phyloP scores from a whole-genome alignment of 2,797 vertebrate genomes.

The Coluber constrictor region DNA sequence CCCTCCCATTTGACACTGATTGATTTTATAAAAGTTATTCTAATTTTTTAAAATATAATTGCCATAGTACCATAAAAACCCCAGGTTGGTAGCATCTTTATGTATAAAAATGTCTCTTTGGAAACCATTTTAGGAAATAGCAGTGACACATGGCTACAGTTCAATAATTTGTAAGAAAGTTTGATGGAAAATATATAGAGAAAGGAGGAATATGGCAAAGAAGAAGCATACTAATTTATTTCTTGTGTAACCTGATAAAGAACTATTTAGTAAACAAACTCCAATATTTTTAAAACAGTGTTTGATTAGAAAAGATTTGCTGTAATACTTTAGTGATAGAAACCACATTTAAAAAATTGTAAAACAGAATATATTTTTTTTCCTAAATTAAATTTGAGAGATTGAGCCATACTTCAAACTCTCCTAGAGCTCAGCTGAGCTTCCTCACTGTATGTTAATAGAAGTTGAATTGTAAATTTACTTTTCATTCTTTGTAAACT shows the following conservation, averaged over 20 bases:
- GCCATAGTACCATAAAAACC: neutral
- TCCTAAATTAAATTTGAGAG: neutral
- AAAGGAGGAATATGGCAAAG: neutral
- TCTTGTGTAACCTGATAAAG: neutral
- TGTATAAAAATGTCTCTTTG: neutral
- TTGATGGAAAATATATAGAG: neutral
- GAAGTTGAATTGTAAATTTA: neutral
- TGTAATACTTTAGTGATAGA: neutral
- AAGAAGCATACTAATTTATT: neutral
- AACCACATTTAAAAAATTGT: neutral
- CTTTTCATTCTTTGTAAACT: neutral
- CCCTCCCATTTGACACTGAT: neutral
- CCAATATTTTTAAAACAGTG: neutral
- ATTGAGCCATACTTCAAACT: neutral
- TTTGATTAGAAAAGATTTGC: neutral
- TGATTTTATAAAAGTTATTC: neutral
- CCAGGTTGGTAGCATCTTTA: neutral
- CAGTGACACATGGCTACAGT: neutral
- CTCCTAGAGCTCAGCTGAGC: neutral
- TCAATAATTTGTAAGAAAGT: neutral
- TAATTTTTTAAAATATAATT: neutral
- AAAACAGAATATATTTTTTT: too few relatives aligned
- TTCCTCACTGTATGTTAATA: neutral
- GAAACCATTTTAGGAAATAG: neutral
- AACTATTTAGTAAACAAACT: neutral